Percentiles rank a stretch among this genome's conserved stretches.
These are phyloP conservation scores for Arenaria interpres DNA, from an alignment of 2,113 vertebrate species.

Conservation along the genomic window DNA sequence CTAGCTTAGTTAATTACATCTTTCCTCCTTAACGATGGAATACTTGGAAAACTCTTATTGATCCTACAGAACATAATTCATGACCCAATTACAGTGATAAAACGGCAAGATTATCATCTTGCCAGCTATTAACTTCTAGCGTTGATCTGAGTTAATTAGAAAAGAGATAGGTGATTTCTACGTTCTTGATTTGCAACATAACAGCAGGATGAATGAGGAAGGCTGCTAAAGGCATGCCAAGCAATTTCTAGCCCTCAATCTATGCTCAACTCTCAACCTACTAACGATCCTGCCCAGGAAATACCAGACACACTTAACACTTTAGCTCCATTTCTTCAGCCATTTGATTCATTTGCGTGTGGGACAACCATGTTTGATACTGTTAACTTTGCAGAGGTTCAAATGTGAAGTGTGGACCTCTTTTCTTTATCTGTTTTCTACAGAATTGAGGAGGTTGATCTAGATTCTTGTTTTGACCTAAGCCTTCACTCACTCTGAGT, in stretches of 20 bases:
- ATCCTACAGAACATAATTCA: constrained; percentile 57
- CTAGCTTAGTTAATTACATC: constrained; percentile 58
- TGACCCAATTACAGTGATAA: constrained; percentile 58
- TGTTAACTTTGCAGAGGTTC: background rate
- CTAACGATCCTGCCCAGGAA: constrained; percentile 10
- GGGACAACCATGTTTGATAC: background rate
- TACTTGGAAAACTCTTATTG: constrained; percentile 63
- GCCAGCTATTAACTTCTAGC: constrained; percentile 39
- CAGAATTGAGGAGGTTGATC: background rate
- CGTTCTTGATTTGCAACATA: constrained; percentile 29
- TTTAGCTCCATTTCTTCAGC: background rate
- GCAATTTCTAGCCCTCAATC: background rate
- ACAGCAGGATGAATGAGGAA: constrained; percentile 35
- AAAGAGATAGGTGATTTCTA: constrained; percentile 40
- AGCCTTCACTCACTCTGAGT: background rate
- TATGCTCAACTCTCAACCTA: background rate
- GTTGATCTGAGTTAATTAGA: constrained; percentile 55
- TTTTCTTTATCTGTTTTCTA: background rate
- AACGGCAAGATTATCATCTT: constrained; percentile 18
- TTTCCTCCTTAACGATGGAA: constrained; percentile 56
- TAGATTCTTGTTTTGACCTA: background rate
- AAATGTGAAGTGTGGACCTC: background rate
- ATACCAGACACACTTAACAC: constrained; percentile 33
- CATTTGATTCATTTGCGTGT: background rate
- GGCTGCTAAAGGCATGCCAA: constrained; percentile 7